Percentiles rank a stretch among this genome's conserved stretches.
phyloP scores from a whole-genome alignment of 2,797 vertebrate species.

The Thalassophryne amazonica region DNA sequence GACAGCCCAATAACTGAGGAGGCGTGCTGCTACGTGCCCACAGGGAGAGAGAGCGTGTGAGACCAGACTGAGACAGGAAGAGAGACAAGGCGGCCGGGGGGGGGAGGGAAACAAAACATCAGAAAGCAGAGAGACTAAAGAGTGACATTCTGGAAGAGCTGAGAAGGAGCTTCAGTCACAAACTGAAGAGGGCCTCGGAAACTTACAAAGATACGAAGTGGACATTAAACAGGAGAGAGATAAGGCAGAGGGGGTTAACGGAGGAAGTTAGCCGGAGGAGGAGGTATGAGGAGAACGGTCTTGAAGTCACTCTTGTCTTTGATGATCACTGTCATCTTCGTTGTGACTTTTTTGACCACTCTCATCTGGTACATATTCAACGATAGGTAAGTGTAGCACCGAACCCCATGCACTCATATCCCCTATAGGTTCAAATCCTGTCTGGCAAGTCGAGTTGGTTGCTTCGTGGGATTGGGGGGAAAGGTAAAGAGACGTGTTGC shows the following conservation, averaged over 20 bases:
- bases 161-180: neutral
- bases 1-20: neutral
- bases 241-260: slow-evolving; percentile 2
- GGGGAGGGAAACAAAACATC: neutral
- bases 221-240: neutral
- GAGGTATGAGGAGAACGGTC: slow-evolving; percentile 50
- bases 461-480: too few relatives aligned
- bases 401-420: neutral
- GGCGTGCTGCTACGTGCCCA: neutral
- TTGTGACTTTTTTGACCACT: slow-evolving; percentile 55
- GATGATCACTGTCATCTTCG: slow-evolving; percentile 40
- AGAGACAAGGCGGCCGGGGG: neutral
- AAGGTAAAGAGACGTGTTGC: too few relatives aligned
- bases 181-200: neutral
- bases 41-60: neutral
- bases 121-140: slow-evolving; percentile 2
- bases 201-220: neutral
- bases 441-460: too few relatives aligned
- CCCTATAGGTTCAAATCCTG: too few relatives aligned
- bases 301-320: slow-evolving; percentile 37
- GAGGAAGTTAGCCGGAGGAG: slow-evolving; percentile 9
- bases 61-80: slow-evolving; percentile 13
- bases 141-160: neutral
- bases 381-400: slow-evolving; percentile 51
- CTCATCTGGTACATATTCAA: slow-evolving; percentile 47